Evolutionary conservation across 92 coral and sea anemone species (phyloP), one percentile per base, ranked within the genome.

Genomic region (Paramuricea clavata): DNA sequence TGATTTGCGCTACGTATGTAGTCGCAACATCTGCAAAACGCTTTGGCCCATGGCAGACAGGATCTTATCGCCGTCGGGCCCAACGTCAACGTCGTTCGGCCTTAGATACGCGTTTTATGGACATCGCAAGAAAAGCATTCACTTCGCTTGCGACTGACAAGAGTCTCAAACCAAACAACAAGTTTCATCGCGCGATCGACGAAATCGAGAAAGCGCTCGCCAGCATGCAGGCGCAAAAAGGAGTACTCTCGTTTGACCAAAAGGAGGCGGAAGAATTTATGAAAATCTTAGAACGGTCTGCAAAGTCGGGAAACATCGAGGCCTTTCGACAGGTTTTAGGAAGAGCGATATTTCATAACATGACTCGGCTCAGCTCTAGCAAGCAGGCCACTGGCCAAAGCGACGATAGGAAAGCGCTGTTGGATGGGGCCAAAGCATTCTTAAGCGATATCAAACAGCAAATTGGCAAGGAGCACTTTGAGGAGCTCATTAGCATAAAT

Each of bases 401-500:
- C 21, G 36, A 65, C 3, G 72, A 65, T 1, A 27, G 17, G 72
- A 52, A 33, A 35, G 70, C 93, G 35, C 47, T 95, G 23, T 90
- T 50, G 67, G 88, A 54, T 32, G 83, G 64, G 2, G 97, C 94
- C 0, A 73, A 88, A n/a, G 41, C 35, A 28, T 95, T 92, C 61
- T 82, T 95, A 6, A 59, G 61, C 49, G 91, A 90, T 21, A 90
- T 95, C 65, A 93, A 93, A 32, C 73, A 17, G 12, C 35, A 86
- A 19, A 41, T 95, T 76, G 97, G 95, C 23, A 43, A 69, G n/a
- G 80, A 33, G 11, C 81, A 81, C 26, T 95, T 95, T 36, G 92
- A 95, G 78, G 91, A 92, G 26, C 90, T 95, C 69, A 90, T 95
- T 95, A 97, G 94, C 31, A 91, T 95, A 12, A 93, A 92, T 69